phyloP scores from a whole-genome alignment of 1,140 invertebrate genomes.

The Drosophila quadrilineata region DNA sequence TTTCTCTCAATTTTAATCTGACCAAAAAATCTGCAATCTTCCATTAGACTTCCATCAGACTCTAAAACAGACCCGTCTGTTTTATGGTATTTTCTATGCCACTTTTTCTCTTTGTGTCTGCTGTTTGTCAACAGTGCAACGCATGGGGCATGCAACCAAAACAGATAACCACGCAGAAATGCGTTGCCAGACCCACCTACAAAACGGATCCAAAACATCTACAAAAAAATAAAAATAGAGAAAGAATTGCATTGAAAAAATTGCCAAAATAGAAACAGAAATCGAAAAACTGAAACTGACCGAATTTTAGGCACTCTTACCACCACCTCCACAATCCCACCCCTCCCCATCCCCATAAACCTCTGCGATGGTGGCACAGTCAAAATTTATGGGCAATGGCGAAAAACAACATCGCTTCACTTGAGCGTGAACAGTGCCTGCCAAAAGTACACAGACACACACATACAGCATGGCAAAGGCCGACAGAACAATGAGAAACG shows the following conservation, averaged over 20 bases:
- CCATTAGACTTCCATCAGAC: no score
- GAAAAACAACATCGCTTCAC: constrained; percentile 71
- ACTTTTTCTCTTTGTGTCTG: no score
- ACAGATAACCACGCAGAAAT: constrained; percentile 43
- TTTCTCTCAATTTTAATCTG: no score
- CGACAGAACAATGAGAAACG: constrained; percentile 20
- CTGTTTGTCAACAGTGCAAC: constrained; percentile 59
- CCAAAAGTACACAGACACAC: constrained; percentile 44
- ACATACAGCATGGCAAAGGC: neutral
- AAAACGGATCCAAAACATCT: neutral
- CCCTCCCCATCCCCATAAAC: constrained; percentile 34
- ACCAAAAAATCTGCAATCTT: no score
- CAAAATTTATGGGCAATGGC: constrained; percentile 68
- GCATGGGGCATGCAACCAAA: neutral
- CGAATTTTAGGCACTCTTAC: constrained; percentile 28
- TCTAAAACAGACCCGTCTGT: no score
- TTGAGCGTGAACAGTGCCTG: constrained; percentile 71
- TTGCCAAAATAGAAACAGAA: constrained; percentile 1
- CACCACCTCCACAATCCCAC: constrained; percentile 12
- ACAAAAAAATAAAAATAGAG: neutral
- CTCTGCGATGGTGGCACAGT: no score
- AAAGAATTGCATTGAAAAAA: neutral
- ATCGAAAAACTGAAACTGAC: constrained; percentile 6
- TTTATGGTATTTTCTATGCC: neutral
- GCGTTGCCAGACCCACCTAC: constrained; percentile 32